Percentiles rank a stretch among this genome's conserved stretches.
phyloP scores from a whole-genome alignment of 1,140 invertebrate genomes.

The Philopotamus ludificatus region DNA sequence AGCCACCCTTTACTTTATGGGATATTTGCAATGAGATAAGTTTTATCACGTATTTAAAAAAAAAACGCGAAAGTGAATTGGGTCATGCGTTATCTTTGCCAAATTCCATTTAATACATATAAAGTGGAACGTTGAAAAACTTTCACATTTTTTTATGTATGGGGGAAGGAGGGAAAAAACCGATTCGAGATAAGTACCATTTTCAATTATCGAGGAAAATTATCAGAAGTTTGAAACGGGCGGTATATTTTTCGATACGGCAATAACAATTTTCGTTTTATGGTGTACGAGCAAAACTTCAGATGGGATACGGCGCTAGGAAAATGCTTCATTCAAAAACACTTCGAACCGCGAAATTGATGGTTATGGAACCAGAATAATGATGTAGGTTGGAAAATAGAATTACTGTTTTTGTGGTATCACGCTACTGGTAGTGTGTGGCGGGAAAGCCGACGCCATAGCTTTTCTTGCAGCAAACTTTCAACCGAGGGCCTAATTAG shows the following conservation, averaged over 20 bases:
- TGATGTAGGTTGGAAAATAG: conserved; percentile 7
- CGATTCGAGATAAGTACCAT: too few species aligned
- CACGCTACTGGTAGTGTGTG: background rate
- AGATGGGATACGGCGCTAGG: background rate
- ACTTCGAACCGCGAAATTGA: conserved; percentile 1
- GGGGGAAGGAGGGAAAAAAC: too few species aligned
- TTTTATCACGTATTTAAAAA: background rate
- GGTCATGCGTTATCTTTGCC: background rate
- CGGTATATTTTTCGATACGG: background rate
- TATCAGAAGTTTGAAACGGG: background rate
- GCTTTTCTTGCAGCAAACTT: background rate
- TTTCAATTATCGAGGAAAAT: conserved; percentile 3
- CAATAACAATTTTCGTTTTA: conserved; percentile 11
- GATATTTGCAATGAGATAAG: too few species aligned
- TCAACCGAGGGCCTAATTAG: background rate
- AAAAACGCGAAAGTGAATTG: background rate
- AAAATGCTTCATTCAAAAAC: conserved; percentile 3
- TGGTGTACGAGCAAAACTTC: background rate
- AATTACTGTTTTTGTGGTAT: conserved; percentile 6
- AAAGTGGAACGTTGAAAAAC: background rate
- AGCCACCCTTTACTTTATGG: too few species aligned
- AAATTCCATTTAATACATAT: background rate
- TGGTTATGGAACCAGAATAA: conserved; percentile 3
- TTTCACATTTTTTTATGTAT: too few species aligned
- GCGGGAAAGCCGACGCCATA: background rate